These are phyloP conservation scores for Colaptes auratus DNA, from an alignment of 2,113 vertebrate genomes.

Conservation along the genomic window DNA sequence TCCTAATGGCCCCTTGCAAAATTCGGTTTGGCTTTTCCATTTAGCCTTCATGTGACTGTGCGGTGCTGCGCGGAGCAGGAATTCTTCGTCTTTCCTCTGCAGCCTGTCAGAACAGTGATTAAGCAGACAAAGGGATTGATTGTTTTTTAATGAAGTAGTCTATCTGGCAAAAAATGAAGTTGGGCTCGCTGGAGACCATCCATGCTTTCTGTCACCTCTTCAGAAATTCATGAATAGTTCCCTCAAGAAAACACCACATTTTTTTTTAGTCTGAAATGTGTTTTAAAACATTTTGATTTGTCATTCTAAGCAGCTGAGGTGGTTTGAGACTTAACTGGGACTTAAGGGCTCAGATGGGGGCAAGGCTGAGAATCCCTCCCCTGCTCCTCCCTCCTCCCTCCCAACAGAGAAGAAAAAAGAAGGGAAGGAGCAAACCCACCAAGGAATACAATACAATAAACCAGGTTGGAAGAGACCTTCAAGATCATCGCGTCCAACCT, in stretches of 20 bases:
- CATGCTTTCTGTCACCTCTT: constrained; percentile 51
- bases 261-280: constrained; percentile 43
- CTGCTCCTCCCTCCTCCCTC: no score
- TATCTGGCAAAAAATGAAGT: constrained; percentile 66
- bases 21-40: constrained; percentile 48
- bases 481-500: no score
- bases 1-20: constrained; percentile 41
- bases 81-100: constrained; percentile 49
- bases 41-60: constrained; percentile 48
- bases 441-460: no score
- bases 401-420: no score
- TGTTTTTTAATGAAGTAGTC: constrained; percentile 71
- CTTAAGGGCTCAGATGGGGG: no score
- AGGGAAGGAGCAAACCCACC: no score
- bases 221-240: constrained; percentile 63
- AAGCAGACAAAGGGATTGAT: constrained; percentile 71
- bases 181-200: constrained; percentile 36
- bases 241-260: constrained; percentile 56
- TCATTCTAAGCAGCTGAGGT: neutral
- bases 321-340: no score
- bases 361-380: no score
- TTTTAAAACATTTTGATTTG: constrained; percentile 63
- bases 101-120: constrained; percentile 68
- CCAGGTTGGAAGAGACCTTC: no score
- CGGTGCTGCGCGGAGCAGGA: neutral